Evolutionary conservation across 2,113 vertebrate species (phyloP).

Genomic region (Protomyctophum bolini): DNA sequence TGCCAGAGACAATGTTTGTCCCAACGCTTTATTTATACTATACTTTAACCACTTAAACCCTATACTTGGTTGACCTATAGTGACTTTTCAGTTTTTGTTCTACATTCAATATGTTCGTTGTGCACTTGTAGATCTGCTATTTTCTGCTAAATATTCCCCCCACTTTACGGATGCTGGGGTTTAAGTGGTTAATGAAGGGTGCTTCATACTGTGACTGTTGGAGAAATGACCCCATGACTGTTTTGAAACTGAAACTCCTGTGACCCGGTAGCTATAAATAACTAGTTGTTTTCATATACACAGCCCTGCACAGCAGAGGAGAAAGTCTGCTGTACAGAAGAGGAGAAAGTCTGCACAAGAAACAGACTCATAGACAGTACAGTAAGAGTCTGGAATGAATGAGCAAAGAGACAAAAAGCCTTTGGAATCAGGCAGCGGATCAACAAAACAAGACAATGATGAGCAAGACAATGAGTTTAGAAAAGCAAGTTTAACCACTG

Average conservation of each 20-base stretch:
- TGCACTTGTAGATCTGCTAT: too few relatives aligned
- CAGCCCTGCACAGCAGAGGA: conserved; percentile 3
- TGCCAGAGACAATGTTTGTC: too few relatives aligned
- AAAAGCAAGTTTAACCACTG: neutral
- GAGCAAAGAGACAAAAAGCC: neutral
- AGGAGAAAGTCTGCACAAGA: neutral
- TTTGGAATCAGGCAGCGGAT: neutral
- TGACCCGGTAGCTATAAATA: conserved; percentile 65
- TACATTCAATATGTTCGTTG: too few relatives aligned
- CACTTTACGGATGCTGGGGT: neutral
- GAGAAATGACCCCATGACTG: neutral
- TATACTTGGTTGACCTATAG: too few relatives aligned
- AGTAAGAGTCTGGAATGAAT: neutral
- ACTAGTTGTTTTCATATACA: conserved; percentile 60
- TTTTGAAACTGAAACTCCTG: conserved; percentile 56
- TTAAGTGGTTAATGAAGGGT: neutral
- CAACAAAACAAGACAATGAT: neutral
- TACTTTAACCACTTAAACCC: too few relatives aligned
- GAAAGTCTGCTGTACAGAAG: conserved; percentile 4
- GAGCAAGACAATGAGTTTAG: neutral
- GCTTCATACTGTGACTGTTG: neutral
- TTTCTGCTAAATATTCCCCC: too few relatives aligned
- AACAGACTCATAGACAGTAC: neutral
- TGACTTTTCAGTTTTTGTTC: too few relatives aligned
- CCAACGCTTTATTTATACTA: too few relatives aligned